A percentile compares a stretch with the other conserved stretches of the same genome.
phyloP scores from a whole-genome alignment of 2,113 vertebrate genomes.

The Laticauda laticaudata region DNA sequence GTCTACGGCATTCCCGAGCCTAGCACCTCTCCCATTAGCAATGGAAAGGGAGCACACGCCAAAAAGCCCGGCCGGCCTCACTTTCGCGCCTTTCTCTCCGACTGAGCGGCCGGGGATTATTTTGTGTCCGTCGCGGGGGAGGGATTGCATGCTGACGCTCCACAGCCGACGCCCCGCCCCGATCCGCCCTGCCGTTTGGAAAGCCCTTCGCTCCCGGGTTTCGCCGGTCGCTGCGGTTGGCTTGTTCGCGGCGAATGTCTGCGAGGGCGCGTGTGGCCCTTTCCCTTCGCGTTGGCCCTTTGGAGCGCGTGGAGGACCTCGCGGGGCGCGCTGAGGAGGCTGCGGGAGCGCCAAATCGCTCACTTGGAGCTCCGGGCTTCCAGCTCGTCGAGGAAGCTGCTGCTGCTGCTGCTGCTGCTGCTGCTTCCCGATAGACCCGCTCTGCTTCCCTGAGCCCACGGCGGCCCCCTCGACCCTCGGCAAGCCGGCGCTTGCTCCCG shows the following conservation, averaged over 20 bases:
- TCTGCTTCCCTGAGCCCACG: not conserved
- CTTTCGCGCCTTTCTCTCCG: not conserved
- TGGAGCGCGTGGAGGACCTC: not conserved
- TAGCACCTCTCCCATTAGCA: not conserved
- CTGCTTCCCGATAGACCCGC: not conserved
- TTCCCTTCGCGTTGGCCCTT: not conserved
- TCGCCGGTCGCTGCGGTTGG: not conserved
- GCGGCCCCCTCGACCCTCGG: not conserved
- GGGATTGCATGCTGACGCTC: not conserved
- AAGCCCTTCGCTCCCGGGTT: not conserved
- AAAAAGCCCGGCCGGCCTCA: not conserved
- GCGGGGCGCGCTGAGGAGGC: not conserved
- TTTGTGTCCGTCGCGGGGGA: not conserved
- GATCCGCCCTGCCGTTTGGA: not conserved
- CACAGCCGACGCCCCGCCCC: not conserved
- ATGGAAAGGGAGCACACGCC: not conserved
- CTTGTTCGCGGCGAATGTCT: not conserved
- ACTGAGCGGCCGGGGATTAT: not conserved
- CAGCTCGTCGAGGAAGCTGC: not conserved
- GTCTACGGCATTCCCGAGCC: not conserved
- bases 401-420: not conserved
- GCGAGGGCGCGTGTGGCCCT: not conserved
- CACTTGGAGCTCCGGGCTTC: too few species aligned
- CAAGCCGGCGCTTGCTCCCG: not conserved
- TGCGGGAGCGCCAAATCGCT: not conserved